These are phyloP conservation scores for Xenentodon cancila DNA, from an alignment of 2,797 vertebrate species.

Conservation along the genomic window DNA sequence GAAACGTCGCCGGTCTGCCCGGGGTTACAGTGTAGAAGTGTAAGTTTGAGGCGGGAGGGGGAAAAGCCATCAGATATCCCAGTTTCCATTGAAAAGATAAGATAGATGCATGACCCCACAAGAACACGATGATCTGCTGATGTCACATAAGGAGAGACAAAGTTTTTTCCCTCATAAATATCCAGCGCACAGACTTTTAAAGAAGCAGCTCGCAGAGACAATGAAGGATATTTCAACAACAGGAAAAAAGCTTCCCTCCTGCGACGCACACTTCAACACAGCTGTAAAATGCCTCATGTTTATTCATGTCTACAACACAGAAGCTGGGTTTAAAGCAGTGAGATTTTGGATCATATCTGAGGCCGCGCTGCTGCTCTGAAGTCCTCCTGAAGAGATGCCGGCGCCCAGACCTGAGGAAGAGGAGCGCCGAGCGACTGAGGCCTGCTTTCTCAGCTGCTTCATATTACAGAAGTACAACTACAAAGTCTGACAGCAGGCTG, in stretches of 20 bases:
- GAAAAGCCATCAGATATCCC: slow-evolving; percentile 63
- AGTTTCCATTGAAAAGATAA: slow-evolving; percentile 74
- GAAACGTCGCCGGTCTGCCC: slow-evolving; percentile 53
- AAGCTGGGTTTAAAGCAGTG: slow-evolving; percentile 11
- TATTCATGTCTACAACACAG: slow-evolving; percentile 24
- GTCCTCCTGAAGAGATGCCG: slow-evolving; percentile 31
- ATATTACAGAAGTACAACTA: slow-evolving; percentile 55
- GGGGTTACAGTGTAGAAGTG: slow-evolving; percentile 14
- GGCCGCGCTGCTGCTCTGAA: slow-evolving; percentile 26
- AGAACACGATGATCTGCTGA: slow-evolving; percentile 9
- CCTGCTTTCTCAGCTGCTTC: slow-evolving; percentile 77
- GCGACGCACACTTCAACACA: slow-evolving; percentile 19
- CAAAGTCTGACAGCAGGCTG: slow-evolving; percentile 63
- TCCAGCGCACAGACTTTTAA: not conserved
- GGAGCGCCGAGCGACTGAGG: slow-evolving; percentile 12
- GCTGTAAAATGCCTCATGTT: slow-evolving; percentile 22
- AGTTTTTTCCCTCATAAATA: not conserved
- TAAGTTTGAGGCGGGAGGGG: not conserved
- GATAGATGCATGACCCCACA: slow-evolving; percentile 20
- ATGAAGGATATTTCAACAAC: slow-evolving; percentile 17
- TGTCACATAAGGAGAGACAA: not conserved
- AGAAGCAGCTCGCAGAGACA: not conserved
- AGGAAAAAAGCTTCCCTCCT: slow-evolving; percentile 9
- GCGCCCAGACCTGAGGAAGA: slow-evolving; percentile 25
- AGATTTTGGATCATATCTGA: slow-evolving; percentile 33